Conservation (phyloP, 2,797 vertebrate genomes). For the Pithecia hirsuta region DNA sequence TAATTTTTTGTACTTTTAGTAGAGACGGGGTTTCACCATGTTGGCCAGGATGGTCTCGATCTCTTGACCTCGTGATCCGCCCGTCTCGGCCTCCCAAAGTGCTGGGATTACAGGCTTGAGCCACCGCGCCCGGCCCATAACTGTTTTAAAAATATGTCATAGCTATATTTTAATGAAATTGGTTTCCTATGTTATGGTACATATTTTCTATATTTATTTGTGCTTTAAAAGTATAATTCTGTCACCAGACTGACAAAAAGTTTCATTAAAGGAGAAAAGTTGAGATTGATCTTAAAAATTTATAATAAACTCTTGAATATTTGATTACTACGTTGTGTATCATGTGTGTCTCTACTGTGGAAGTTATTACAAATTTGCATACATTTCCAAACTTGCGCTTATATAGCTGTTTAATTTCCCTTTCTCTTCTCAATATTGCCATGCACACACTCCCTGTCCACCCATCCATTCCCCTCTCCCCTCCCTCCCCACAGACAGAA, state of each 20-base stretch:
- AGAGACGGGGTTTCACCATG: neutral
- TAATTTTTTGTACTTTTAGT: neutral
- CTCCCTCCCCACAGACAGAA: neutral
- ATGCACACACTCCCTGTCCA: rapidly evolving
- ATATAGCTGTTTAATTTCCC: neutral
- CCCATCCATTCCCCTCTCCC: neutral
- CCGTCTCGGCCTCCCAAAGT: neutral
- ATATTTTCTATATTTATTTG: neutral
- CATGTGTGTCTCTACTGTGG: neutral
- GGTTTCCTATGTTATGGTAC: neutral
- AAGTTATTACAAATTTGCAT: neutral
- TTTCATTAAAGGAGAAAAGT: neutral
- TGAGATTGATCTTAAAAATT: neutral
- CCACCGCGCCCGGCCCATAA: rapidly evolving
- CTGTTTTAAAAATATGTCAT: neutral
- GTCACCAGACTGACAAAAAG: neutral
- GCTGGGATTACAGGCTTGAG: neutral
- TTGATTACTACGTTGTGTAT: neutral
- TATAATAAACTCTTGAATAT: neutral
- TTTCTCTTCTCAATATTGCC: neutral
- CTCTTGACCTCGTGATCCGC: neutral
- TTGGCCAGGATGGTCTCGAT: neutral
- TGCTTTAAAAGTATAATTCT: neutral
- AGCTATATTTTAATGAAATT: neutral
- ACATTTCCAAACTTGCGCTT: neutral